These are phyloP conservation scores for Champsocephalus gunnari DNA, from an alignment of 2,797 vertebrate species.

Conservation along the genomic window DNA sequence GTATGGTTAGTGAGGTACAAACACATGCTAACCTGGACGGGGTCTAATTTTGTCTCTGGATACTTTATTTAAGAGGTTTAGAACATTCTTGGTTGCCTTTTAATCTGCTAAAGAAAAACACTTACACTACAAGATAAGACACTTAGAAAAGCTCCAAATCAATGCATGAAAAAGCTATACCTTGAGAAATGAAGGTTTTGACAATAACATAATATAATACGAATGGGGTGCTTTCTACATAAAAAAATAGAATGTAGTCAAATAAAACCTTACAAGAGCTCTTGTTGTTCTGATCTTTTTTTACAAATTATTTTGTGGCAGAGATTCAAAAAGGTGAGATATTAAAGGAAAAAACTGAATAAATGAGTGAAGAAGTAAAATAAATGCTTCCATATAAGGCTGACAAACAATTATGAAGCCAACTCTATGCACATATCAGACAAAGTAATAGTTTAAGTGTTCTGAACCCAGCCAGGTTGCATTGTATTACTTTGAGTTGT, in stretches of 20 bases:
- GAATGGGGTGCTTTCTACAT: neutral
- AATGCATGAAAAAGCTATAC: neutral
- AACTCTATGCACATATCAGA: neutral
- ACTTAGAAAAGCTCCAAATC: conserved; percentile 6
- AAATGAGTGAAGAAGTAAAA: neutral
- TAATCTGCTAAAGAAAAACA: conserved; percentile 26
- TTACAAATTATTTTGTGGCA: neutral
- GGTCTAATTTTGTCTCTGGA: conserved; percentile 32
- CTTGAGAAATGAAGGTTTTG: neutral
- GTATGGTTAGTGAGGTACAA: conserved; percentile 42
- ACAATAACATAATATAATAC: neutral
- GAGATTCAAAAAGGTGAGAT: neutral
- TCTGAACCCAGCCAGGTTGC: neutral
- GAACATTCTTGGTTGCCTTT: conserved; percentile 39
- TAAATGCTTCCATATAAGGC: neutral
- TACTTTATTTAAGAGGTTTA: conserved; percentile 38
- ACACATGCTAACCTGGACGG: conserved; percentile 32
- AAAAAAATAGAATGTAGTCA: neutral
- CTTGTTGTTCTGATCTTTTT: neutral
- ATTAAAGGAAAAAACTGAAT: neutral
- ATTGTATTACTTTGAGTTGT: neutral
- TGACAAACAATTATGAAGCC: neutral
- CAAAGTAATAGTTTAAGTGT: neutral
- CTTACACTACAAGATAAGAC: conserved; percentile 16
- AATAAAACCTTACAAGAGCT: neutral